Evolutionary conservation across 2,797 vertebrate species (phyloP), one percentile per base, ranked within the genome.

Genomic region (Helicolenus hilgendorfi): DNA sequence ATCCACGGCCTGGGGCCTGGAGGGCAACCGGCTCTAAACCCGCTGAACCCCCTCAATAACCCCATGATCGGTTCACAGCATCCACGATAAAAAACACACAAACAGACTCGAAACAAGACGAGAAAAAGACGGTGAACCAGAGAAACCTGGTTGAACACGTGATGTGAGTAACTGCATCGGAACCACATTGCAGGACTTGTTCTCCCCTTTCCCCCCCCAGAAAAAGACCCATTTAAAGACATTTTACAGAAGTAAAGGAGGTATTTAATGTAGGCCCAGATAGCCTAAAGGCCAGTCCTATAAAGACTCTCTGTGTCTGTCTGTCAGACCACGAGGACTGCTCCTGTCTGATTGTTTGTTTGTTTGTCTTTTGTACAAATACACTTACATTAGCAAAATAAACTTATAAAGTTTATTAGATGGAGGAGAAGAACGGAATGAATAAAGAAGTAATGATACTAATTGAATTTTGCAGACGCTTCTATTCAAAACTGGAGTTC

Each of bases 1-100:
- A 99, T 99, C 95, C 99, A 99, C 86, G 99, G 99, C 91, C 97
- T 99, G 65, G 99, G 99, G 36, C 98, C 99, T 3, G 98, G 98
- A 86, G 99, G 98, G 69, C 99, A 99, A 93, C 98, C 98, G 79
- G 98, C 98, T 36, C 97, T 99, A 89, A 99, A 99, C 83, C 98
- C 99, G 58, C 90, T 99, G 92, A 41, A 41, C 38, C 38, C 38
- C 38, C 38, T 97, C 97, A 41, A 6, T 89, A 98, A 97, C 96
- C 96, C 98, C 67, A 98, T 99, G 96, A 86, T 98, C 76, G 98
- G 99, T 83, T 97, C 98, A 71, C 98, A 97, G 76, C 99, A 99
- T 60, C 98, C 98, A 87, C 99, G 98, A 95, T 99, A 98, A 49
- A 98, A 76, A 41, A 41, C 38, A 41, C 38, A 41, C 5, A 41